These are phyloP conservation scores for Indicator indicator DNA, from an alignment of 2,113 vertebrate genomes.

Conservation along the genomic window DNA sequence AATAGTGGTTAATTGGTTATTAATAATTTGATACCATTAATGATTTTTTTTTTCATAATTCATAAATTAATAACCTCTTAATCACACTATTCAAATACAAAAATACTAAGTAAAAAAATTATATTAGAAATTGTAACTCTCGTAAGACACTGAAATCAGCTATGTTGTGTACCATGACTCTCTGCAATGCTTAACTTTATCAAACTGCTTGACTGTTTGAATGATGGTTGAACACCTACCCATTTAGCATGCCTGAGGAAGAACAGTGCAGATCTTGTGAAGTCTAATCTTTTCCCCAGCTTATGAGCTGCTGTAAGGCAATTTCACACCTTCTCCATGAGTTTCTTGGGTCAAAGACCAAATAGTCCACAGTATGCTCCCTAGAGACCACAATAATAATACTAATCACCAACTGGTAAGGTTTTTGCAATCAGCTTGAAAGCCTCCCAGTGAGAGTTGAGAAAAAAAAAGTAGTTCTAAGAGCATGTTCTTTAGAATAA, in stretches of 20 bases:
- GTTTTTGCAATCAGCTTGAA: background rate
- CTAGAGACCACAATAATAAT: background rate
- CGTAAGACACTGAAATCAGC: background rate
- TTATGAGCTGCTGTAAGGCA: background rate
- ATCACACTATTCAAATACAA: background rate
- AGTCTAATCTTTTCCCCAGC: background rate
- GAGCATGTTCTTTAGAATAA: background rate
- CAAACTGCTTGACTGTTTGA: background rate
- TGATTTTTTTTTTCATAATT: no score
- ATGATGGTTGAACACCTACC: background rate
- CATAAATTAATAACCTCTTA: no score
- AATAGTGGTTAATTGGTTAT: no score
- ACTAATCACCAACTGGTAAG: background rate
- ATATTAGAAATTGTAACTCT: background rate
- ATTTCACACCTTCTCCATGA: background rate
- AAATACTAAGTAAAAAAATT: background rate
- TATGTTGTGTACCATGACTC: fast-evolving
- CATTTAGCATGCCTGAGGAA: background rate
- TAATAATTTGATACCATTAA: no score
- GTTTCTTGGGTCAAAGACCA: background rate
- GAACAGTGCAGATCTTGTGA: background rate
- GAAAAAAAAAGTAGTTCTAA: background rate
- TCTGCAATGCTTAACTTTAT: background rate
- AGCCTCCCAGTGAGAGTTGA: background rate
- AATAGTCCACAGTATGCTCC: background rate